These are phyloP conservation scores for Graphium colonna DNA, from an alignment of 2,888 invertebrate species.

Conservation along the genomic window DNA sequence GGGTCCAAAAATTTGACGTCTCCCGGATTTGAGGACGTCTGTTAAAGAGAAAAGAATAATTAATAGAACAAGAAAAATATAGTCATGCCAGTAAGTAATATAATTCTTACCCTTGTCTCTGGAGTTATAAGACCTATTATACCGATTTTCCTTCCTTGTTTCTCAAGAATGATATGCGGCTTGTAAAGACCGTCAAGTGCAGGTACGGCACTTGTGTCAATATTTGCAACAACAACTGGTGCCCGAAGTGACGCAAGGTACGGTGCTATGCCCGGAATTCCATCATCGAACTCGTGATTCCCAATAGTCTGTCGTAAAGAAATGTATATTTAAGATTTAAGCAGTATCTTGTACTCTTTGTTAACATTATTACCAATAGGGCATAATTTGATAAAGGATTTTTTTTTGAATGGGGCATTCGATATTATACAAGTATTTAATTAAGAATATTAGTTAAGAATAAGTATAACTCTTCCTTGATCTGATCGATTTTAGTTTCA, in stretches of 20 bases:
- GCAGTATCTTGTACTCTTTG: too few species aligned
- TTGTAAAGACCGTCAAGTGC: slow-evolving; percentile 79
- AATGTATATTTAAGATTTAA: background rate
- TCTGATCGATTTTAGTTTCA: too few species aligned
- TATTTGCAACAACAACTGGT: slow-evolving; percentile 86
- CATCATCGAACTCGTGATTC: slow-evolving; percentile 93
- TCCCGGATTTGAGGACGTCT: slow-evolving; percentile 82
- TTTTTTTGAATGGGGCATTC: too few species aligned
- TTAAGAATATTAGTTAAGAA: too few species aligned
- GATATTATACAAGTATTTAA: too few species aligned
- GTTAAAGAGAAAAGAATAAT: slow-evolving; percentile 28
- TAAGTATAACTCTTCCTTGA: too few species aligned
- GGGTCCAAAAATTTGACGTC: slow-evolving; percentile 84
- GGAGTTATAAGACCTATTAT: slow-evolving; percentile 88
- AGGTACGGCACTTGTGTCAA: slow-evolving; percentile 84
- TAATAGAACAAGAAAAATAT: background rate
- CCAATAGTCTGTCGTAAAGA: slow-evolving; percentile 83
- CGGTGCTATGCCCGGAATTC: slow-evolving; percentile 84
- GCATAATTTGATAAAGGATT: too few species aligned
- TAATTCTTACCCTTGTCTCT: slow-evolving; percentile 78
- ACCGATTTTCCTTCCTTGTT: slow-evolving; percentile 85
- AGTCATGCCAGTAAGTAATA: background rate
- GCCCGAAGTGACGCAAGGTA: slow-evolving; percentile 83
- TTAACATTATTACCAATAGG: too few species aligned
- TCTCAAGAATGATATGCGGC: slow-evolving; percentile 82